A percentile compares a stretch with the other conserved stretches of the same genome.
Conservation (phyloP, 92 coral and sea anemone species). For the Heteractis magnifica region DNA sequence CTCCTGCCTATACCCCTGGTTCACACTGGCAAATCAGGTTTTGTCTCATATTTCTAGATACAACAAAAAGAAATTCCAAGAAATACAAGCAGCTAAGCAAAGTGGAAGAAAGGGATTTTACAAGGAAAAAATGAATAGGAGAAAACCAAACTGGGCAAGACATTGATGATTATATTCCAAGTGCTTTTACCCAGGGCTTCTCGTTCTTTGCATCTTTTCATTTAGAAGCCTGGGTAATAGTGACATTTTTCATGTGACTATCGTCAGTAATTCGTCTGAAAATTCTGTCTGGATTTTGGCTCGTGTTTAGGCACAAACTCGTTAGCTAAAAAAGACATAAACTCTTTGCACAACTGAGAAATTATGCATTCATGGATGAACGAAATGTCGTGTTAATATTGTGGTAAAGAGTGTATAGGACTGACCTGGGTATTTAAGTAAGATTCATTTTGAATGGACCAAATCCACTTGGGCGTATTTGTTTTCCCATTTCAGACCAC, state of each 20-base stretch:
- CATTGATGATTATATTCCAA: conserved; percentile 14
- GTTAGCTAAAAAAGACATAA: too few species aligned
- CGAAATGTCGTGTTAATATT: too few species aligned
- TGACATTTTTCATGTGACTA: not conserved
- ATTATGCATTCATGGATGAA: too few species aligned
- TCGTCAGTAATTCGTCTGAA: too few species aligned
- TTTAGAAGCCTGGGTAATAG: not conserved
- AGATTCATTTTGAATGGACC: too few species aligned
- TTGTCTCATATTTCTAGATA: conserved; percentile 47
- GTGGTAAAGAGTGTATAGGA: too few species aligned
- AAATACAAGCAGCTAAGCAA: conserved; percentile 84
- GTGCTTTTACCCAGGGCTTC: not conserved
- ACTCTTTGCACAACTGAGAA: too few species aligned
- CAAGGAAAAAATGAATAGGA: conserved; percentile 68
- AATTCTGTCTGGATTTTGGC: too few species aligned
- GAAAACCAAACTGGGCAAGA: conserved; percentile 63
- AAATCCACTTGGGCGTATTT: too few species aligned
- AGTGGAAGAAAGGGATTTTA: conserved; percentile 86
- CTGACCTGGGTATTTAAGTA: too few species aligned
- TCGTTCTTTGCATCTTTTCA: not conserved
- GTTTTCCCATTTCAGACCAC: too few species aligned
- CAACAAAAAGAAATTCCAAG: conserved; percentile 91
- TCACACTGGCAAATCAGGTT: not conserved
- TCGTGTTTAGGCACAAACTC: too few species aligned
- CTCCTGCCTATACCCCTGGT: not conserved